Conservation (phyloP, 1,140 invertebrate genomes). For the Musca vetustissima region DNA sequence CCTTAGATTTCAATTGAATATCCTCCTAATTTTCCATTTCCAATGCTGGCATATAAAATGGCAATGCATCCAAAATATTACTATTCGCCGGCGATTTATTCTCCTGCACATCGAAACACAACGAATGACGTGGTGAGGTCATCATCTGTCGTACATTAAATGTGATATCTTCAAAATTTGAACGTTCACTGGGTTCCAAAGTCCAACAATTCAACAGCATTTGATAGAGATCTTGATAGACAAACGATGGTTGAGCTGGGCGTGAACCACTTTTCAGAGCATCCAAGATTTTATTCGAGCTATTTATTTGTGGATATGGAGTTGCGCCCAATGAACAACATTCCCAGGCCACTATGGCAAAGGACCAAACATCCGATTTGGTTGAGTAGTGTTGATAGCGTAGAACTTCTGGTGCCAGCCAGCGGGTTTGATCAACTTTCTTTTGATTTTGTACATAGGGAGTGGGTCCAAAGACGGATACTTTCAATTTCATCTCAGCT, state of each 20-base stretch:
- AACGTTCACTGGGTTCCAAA: slow-evolving; percentile 76
- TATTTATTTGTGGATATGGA: slow-evolving; percentile 69
- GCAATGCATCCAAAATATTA: slow-evolving; percentile 33
- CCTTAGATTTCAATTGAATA: too few relatives aligned
- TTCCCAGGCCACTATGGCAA: slow-evolving; percentile 81
- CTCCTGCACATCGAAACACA: slow-evolving; percentile 43
- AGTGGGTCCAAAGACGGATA: slow-evolving; percentile 35
- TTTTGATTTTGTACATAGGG: slow-evolving; percentile 53
- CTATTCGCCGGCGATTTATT: background rate
- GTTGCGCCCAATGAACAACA: slow-evolving; percentile 80
- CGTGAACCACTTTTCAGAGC: slow-evolving; percentile 69
- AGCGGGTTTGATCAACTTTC: slow-evolving; percentile 70
- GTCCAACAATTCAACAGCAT: slow-evolving; percentile 84
- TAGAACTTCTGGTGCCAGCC: slow-evolving; percentile 77
- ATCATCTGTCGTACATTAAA: slow-evolving; percentile 53
- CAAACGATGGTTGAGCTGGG: slow-evolving; percentile 70
- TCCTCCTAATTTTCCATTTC: slow-evolving; percentile 36
- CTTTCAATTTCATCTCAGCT: slow-evolving; percentile 51
- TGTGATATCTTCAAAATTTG: slow-evolving; percentile 65
- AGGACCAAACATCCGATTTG: slow-evolving; percentile 82
- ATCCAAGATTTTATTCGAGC: slow-evolving; percentile 65
- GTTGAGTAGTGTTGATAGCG: slow-evolving; percentile 65
- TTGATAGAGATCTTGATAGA: slow-evolving; percentile 78
- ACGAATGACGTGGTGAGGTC: slow-evolving; percentile 50
- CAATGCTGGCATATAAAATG: slow-evolving; percentile 51